phyloP scores from a whole-genome alignment of 1,140 invertebrate genomes.

The Drosophila nasuta region DNA sequence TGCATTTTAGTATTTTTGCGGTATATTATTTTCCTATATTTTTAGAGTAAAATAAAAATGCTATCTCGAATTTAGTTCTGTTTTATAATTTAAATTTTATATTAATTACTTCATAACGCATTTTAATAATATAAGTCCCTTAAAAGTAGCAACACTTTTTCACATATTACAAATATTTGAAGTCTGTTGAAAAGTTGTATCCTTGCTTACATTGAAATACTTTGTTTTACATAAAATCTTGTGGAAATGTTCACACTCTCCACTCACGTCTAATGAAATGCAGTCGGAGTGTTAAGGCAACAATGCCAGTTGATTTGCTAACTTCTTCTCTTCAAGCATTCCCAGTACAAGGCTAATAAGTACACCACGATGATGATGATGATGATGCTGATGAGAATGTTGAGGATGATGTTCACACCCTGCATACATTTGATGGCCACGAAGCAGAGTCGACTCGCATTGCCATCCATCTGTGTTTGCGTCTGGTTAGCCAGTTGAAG shows the following conservation, averaged over 20 bases:
- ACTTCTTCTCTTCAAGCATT: background rate
- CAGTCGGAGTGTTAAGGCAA: constrained; percentile 11
- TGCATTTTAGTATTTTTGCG: too few relatives aligned
- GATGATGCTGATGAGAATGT: background rate
- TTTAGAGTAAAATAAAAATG: too few relatives aligned
- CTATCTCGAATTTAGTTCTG: too few relatives aligned
- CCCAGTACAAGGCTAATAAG: background rate
- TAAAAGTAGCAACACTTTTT: constrained; percentile 30
- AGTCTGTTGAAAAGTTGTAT: background rate
- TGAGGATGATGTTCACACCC: constrained; percentile 9
- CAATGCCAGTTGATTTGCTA: constrained; percentile 29
- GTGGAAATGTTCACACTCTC: background rate
- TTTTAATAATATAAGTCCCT: background rate
- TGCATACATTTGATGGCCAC: constrained; percentile 2
- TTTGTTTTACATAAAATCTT: background rate
- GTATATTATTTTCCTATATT: too few relatives aligned
- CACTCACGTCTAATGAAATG: constrained; percentile 16
- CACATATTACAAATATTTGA: background rate
- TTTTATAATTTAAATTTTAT: too few relatives aligned
- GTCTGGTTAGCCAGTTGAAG: constrained; percentile 11
- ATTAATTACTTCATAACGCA: too few relatives aligned
- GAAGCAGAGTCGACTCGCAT: background rate
- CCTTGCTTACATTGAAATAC: background rate
- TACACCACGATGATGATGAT: background rate
- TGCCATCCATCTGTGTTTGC: background rate